phyloP scores from a whole-genome alignment of 2,797 vertebrate species.

The Neosalanx taihuensis region DNA sequence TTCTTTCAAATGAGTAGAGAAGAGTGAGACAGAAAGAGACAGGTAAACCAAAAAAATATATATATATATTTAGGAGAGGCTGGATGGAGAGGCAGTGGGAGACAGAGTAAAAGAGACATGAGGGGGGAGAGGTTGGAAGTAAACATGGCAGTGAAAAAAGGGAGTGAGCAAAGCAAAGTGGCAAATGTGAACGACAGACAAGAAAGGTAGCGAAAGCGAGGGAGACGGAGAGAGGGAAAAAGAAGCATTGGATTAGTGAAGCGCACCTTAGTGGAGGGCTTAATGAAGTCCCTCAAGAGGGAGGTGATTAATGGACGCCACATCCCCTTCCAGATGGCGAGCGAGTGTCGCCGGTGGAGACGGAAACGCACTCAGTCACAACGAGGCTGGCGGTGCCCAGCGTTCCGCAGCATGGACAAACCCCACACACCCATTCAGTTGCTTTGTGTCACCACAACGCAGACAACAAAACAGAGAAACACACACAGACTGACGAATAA shows the following conservation, averaged over 20 bases:
- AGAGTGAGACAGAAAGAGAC: no score
- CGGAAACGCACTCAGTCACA: background rate
- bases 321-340: constrained; percentile 18
- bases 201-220: background rate
- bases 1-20: no score
- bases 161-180: background rate
- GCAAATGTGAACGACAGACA: background rate
- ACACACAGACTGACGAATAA: background rate
- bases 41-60: background rate
- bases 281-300: constrained; percentile 18
- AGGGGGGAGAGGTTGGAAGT: background rate
- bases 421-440: background rate
- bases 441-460: background rate
- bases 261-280: constrained; percentile 3
- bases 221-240: background rate
- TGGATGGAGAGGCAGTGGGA: background rate
- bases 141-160: background rate
- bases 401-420: background rate
- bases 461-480: background rate
- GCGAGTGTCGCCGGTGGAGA: constrained; percentile 2
- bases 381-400: background rate
- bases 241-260: constrained; percentile 9
- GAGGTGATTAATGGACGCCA: constrained; percentile 22
- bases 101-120: background rate
- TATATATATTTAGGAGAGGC: no score